These are phyloP conservation scores for Prochilodus magdalenae DNA, from an alignment of 2,113 vertebrate genomes.

Conservation along the genomic window DNA sequence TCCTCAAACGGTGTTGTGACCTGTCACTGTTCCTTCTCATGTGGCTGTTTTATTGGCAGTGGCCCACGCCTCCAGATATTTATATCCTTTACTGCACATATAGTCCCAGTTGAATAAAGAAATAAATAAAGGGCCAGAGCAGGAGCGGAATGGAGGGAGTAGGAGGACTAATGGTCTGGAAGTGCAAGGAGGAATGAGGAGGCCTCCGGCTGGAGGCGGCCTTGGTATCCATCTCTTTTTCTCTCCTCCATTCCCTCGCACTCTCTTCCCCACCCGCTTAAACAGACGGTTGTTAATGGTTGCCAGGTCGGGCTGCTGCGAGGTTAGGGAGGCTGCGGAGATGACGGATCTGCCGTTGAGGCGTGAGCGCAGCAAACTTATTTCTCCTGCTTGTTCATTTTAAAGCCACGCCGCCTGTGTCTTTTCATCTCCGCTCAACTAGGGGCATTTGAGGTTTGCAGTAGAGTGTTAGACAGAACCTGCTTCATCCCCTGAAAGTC, in stretches of 20 bases:
- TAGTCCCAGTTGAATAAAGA: constrained; percentile 60
- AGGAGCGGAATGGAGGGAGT: constrained; percentile 44
- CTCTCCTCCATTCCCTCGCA: not conserved
- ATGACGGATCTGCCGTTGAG: constrained; percentile 48
- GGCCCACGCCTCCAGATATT: constrained; percentile 72
- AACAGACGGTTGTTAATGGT: constrained; percentile 51
- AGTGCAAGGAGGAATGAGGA: constrained; percentile 69
- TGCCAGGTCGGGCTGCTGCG: constrained; percentile 49
- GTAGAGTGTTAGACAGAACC: not conserved
- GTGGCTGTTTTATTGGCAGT: constrained; percentile 70
- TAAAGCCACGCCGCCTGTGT: not conserved
- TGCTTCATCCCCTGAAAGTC: not conserved
- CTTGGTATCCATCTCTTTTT: constrained; percentile 67
- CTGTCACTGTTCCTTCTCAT: constrained; percentile 71
- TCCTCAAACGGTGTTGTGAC: constrained; percentile 65
- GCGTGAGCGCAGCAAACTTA: not conserved
- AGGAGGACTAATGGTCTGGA: constrained; percentile 70
- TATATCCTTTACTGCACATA: constrained; percentile 68
- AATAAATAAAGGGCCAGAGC: constrained; percentile 55
- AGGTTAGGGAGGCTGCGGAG: constrained; percentile 34
- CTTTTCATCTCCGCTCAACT: not conserved
- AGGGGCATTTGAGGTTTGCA: not conserved
- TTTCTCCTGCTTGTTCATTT: constrained; percentile 40
- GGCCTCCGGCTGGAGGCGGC: constrained; percentile 63
- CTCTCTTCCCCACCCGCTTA: constrained; percentile 32